Evolutionary conservation across 2,797 vertebrate species (phyloP), one percentile per base, ranked within the genome.

Genomic region (Spondyliosoma cantharus): DNA sequence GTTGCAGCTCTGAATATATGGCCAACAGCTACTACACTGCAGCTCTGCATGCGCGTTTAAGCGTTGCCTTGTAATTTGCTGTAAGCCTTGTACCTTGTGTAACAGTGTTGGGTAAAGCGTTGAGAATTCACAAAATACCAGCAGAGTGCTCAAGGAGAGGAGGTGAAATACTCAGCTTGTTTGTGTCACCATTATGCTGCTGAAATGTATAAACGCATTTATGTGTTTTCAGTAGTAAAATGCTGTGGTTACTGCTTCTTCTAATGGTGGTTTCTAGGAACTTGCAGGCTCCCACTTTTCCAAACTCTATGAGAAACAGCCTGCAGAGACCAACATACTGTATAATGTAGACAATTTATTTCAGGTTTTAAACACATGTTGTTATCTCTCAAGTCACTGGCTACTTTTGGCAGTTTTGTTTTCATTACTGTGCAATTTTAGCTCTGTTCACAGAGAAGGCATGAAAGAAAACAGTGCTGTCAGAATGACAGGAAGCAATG

Each of bases 1-100:
- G 84, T 83, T 84, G 78, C 80, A 53, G 65, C 76, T 79, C 74
- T 87, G 72, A 77, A 78, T 70, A 71, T 87, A 65, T 24, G 62
- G n/a, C 64, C 66, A 76, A 43, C 59, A 58, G 71, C 74, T 72
- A 37, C 74, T 72, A 37, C 77, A 24, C 37, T 48, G 52, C 24
- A 60, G 37, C 54, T 15, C 71, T 66, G 56, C 78, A 37, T 65
- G 49, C 72, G 24, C 68, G 69, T 63, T 58, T 66, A 72, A 81
- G 60, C 43, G 71, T 63, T 76, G 61, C 62, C 63, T 71, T 85
- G 74, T 80, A 49, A 82, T 73, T 80, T 74, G 56, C 57, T 46
- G 17, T 19, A 66, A 57, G 42, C 37, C 19, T 58, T 50, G 25
- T 68, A 60, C 17, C 68, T 54, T 71, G 27, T 76, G 63, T 77